phyloP scores from a whole-genome alignment of 2,113 vertebrate genomes.

The Copsychus sechellarum region DNA sequence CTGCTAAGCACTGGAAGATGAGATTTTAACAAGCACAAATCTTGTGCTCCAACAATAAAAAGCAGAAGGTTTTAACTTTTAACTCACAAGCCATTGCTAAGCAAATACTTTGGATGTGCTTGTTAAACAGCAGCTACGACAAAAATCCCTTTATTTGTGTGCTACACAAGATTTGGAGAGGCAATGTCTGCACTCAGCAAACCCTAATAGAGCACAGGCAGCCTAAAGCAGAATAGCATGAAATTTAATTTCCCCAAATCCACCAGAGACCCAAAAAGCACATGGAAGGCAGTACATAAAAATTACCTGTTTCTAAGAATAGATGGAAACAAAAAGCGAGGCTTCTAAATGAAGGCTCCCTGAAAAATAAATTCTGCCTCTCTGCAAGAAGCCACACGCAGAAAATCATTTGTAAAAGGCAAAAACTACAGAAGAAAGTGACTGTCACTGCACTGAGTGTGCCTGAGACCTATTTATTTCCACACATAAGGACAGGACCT shows the following conservation, averaged over 20 bases:
- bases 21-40: not conserved
- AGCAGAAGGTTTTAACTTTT: not conserved
- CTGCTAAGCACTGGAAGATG: not conserved
- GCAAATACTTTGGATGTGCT: not conserved
- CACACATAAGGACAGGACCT: not conserved
- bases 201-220: constrained; percentile 32
- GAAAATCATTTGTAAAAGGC: not conserved
- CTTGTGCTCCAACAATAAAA: not conserved
- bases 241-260: constrained; percentile 68
- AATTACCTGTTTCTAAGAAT: constrained; percentile 11
- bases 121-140: not conserved
- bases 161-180: not conserved
- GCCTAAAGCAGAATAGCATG: constrained; percentile 45
- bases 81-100: not conserved
- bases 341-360: not conserved
- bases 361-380: not conserved
- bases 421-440: not conserved
- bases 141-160: not conserved
- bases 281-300: not conserved
- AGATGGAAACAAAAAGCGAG: not conserved
- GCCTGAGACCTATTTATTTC: not conserved
- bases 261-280: constrained; percentile 50
- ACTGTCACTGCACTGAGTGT: not conserved
- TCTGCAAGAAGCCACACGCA: not conserved
- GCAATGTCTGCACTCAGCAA: constrained; percentile 24